Evolutionary conservation across 2,888 invertebrate species (phyloP).

Genomic region (Andricus quercusramuli): DNA sequence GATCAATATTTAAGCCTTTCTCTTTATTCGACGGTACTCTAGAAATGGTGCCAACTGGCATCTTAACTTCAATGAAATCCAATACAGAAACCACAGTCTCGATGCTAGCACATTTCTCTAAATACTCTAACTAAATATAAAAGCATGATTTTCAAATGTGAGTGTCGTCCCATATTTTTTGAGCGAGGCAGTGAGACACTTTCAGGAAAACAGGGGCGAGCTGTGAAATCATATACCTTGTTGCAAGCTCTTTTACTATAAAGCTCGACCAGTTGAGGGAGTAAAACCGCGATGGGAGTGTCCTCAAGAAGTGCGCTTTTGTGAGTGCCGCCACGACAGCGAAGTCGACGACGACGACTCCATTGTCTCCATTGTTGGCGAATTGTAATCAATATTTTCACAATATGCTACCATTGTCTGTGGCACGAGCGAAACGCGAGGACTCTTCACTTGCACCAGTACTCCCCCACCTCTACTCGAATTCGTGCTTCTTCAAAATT

Average conservation of each 20-base stretch:
- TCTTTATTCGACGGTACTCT: constrained; percentile 24
- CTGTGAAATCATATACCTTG: constrained; percentile 35
- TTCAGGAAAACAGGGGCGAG: constrained; percentile 12
- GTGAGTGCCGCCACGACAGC: constrained; percentile 69
- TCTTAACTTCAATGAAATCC: constrained; percentile 27
- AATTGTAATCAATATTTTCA: constrained; percentile 78
- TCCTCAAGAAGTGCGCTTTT: constrained; percentile 65
- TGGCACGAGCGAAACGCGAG: constrained; percentile 72
- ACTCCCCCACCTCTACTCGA: constrained; percentile 47
- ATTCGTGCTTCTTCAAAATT: constrained; percentile 35
- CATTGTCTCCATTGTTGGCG: constrained; percentile 77
- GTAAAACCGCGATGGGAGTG: constrained; percentile 47
- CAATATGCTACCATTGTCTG: constrained; percentile 77
- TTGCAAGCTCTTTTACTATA: constrained; percentile 33
- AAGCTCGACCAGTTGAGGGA: constrained; percentile 27
- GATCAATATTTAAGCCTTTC: constrained; percentile 20
- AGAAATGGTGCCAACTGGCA: constrained; percentile 8
- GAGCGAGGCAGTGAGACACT: not conserved
- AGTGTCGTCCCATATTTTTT: constrained; percentile 26
- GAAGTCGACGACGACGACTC: constrained; percentile 62
- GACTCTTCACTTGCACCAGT: constrained; percentile 59
- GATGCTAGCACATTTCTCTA: constrained; percentile 5
- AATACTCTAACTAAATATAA: not conserved
- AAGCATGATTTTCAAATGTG: constrained; percentile 18
- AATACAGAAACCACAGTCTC: not conserved